A percentile compares a stretch with the other conserved stretches of the same genome.
These are phyloP conservation scores for Dexiosoma caninum DNA, from an alignment of 2,888 invertebrate species.

Conservation along the genomic window DNA sequence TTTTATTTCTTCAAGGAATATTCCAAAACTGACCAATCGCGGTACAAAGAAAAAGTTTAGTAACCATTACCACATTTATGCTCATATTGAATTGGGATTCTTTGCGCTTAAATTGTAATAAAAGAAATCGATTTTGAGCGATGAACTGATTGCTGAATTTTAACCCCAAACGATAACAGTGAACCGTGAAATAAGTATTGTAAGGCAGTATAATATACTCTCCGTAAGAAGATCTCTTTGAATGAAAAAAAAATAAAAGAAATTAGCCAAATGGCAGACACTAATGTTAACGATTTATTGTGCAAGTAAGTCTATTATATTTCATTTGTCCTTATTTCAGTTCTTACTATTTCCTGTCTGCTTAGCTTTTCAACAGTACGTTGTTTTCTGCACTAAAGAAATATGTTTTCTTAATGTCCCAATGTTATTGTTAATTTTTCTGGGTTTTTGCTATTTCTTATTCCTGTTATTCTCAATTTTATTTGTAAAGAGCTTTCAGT, in stretches of 20 bases:
- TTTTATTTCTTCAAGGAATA: too few relatives aligned
- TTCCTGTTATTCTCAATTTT: neutral
- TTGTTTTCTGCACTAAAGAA: neutral
- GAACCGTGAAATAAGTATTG: neutral
- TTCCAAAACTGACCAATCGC: too few relatives aligned
- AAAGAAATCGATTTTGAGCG: neutral
- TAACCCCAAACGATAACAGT: neutral
- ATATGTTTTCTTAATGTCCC: neutral
- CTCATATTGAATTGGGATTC: neutral
- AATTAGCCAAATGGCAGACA: neutral
- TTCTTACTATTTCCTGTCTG: too few relatives aligned
- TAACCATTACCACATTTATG: constrained; percentile 2
- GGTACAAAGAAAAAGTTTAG: neutral
- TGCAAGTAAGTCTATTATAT: constrained; percentile 43
- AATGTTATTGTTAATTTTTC: neutral
- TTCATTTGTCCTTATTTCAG: constrained; percentile 22
- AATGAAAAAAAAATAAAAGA: neutral
- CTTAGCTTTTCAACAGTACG: neutral
- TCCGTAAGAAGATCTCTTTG: neutral
- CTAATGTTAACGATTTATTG: constrained; percentile 33
- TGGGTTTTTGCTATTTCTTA: neutral
- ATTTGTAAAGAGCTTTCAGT: too few relatives aligned
- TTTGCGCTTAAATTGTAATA: neutral
- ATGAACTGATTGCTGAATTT: constrained; percentile 22
- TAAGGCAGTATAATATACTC: neutral